Evolutionary conservation across 2,113 vertebrate species (phyloP).

Genomic region (Sander lucioperca): DNA sequence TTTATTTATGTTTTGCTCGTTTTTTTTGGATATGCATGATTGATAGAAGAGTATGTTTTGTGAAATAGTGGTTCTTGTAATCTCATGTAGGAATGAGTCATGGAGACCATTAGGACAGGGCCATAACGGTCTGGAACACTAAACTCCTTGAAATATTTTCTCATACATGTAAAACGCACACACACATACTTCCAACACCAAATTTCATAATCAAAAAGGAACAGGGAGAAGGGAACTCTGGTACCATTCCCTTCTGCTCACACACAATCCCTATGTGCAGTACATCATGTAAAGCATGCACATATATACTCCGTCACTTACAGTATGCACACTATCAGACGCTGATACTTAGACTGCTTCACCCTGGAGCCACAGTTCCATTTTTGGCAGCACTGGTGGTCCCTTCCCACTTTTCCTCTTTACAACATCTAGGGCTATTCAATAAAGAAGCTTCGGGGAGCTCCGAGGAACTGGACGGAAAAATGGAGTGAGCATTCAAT

Average conservation of each 20-base stretch:
- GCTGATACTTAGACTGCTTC: constrained; percentile 41
- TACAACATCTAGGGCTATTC: constrained; percentile 70
- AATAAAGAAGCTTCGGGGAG: constrained; percentile 77
- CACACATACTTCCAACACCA: neutral
- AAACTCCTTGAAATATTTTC: neutral
- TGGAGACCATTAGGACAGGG: neutral
- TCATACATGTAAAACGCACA: neutral
- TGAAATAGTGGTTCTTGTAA: neutral
- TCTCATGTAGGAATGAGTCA: neutral
- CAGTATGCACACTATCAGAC: constrained; percentile 18
- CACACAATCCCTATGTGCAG: neutral
- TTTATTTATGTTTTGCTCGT: neutral
- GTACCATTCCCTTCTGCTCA: neutral
- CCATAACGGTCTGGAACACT: neutral
- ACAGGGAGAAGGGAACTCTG: neutral
- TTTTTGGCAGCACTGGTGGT: constrained; percentile 67
- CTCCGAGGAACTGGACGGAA: constrained; percentile 57
- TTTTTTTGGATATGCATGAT: neutral
- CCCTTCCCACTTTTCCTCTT: constrained; percentile 73
- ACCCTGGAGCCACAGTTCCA: constrained; percentile 57
- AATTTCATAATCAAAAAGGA: neutral
- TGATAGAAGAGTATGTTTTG: too few species aligned
- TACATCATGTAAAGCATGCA: neutral
- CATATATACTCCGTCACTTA: constrained; percentile 13
- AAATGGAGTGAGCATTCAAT: constrained; percentile 75